Conservation (phyloP, 2,113 vertebrate genomes). For the Leptocoma aspasia region DNA sequence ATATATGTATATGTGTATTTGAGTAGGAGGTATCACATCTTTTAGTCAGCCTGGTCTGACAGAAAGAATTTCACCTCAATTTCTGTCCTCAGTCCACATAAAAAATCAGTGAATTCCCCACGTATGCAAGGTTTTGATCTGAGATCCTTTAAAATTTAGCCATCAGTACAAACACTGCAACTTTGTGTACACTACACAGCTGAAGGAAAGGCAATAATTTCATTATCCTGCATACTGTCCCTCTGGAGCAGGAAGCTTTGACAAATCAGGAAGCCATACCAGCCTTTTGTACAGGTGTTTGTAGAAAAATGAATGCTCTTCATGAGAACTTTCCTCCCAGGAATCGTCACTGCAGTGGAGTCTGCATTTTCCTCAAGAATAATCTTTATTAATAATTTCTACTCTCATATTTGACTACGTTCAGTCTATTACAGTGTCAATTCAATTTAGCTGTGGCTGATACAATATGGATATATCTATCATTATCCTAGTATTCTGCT, state of each 20-base stretch:
- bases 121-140: neutral
- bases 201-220: neutral
- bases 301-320: neutral
- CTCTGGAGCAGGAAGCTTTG: neutral
- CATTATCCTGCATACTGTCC: neutral
- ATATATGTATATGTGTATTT: neutral
- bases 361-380: conserved; percentile 12
- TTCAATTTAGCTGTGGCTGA: conserved; percentile 49
- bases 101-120: neutral
- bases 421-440: conserved; percentile 27
- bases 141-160: neutral
- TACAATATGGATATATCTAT: neutral
- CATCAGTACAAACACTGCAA: neutral
- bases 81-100: neutral
- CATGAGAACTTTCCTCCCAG: neutral
- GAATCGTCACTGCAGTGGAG: neutral
- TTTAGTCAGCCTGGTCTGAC: neutral
- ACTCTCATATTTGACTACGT: neutral
- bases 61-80: neutral
- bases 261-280: neutral
- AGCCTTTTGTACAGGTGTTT: neutral
- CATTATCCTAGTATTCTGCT: conserved; percentile 16
- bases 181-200: neutral
- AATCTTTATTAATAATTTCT: conserved; percentile 36
- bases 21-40: neutral